Evolutionary conservation across 2,797 vertebrate genomes (phyloP), one percentile per base, ranked within the genome.

Genomic region (Percopsis omiscomaycus): DNA sequence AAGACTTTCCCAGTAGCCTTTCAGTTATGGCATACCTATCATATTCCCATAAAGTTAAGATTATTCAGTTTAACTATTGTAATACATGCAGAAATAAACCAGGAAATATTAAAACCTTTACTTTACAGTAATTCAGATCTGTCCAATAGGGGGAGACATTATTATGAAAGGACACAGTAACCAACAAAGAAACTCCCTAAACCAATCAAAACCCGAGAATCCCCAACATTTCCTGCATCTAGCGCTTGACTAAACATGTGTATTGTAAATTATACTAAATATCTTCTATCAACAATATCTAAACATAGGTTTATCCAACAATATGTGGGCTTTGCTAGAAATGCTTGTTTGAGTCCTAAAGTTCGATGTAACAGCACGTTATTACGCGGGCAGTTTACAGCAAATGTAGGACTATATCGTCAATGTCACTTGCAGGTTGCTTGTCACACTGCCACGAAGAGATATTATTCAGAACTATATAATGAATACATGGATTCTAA

Each of bases 181-280:
- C 54, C 64, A 64, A 77, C 66, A 51, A 87, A 82, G 78, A 82
- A 80, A 58, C 37, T 42, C 0, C 3, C 8, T 1, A 1, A 68
- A 49, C 87, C 84, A 90, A 89, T 89, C 64, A 78, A 1, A 56
- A 3, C 12, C 70, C 54, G 67, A 54, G n/a, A 52, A 47, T 29
- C 0, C 1, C 0, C 22, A 0, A 0, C 4, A 13, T 70, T 89
- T 91, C 86, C 87, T 79, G 79, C 74, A 77, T 75, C 47, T 66
- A 76, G 56, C 6, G 54, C 3, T 29, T 10, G 9, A 10, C 50
- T 46, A 68, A 48, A 59, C 5, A 85, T 86, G 84, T 84, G 32
- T 72, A 2, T 72, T 50, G 4, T 87, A 1, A 55, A 8, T 49
- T 53, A 52, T 8, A 73, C 60, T 0, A 69, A 59, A 3, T 66